Percentiles rank a stretch among this genome's conserved stretches.
Conservation (phyloP, 2,888 invertebrate species). For the Nezara viridula region DNA sequence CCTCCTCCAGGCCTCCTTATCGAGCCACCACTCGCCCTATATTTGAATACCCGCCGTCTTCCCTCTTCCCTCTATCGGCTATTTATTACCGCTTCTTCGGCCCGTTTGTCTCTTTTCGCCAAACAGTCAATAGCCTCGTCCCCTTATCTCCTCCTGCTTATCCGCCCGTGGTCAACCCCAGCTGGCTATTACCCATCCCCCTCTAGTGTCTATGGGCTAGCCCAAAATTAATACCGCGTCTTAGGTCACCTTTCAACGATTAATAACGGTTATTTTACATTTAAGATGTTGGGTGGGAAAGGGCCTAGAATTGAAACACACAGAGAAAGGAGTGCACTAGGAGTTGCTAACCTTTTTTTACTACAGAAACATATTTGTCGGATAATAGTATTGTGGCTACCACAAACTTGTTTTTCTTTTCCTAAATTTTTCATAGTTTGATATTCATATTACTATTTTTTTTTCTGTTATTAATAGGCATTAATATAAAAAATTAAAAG, state of each 20-base stretch:
- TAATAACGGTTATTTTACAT: not conserved
- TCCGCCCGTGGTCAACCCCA: not conserved
- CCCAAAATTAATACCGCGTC: not conserved
- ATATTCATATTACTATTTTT: too few species aligned
- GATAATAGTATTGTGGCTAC: too few species aligned
- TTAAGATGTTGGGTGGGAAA: too few species aligned
- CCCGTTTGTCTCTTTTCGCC: constrained; percentile 47
- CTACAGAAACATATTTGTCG: too few species aligned
- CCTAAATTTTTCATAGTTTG: too few species aligned
- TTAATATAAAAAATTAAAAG: too few species aligned
- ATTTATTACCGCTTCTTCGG: constrained; percentile 46
- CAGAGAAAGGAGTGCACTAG: too few species aligned
- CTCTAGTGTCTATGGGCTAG: not conserved
- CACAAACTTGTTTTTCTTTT: too few species aligned
- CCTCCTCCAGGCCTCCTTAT: constrained; percentile 44
- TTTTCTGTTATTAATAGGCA: too few species aligned
- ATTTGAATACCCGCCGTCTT: constrained; percentile 44
- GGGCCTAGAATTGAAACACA: too few species aligned
- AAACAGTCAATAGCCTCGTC: constrained; percentile 36
- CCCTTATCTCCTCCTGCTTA: constrained; percentile 12
- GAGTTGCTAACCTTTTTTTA: too few species aligned
- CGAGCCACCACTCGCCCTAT: constrained; percentile 14
- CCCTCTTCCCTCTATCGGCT: constrained; percentile 31
- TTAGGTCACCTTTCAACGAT: not conserved
- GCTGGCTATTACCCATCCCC: not conserved